Percentiles rank a stretch among this genome's conserved stretches.
phyloP scores from a whole-genome alignment of 1,140 invertebrate species.

The Prorops nasuta region DNA sequence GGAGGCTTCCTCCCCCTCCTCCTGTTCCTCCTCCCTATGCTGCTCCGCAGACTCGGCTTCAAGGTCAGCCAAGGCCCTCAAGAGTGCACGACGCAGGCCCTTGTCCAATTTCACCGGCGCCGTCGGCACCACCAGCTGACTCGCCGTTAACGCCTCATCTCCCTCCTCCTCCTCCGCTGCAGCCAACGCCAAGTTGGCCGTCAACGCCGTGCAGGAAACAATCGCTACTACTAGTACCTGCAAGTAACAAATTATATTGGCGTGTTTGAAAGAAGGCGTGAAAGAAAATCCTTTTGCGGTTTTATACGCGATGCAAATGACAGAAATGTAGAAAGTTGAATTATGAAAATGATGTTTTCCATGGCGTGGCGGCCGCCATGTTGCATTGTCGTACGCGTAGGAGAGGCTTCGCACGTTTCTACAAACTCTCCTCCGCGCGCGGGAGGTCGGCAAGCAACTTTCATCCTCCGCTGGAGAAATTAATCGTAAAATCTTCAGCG shows the following conservation, averaged over 20 bases:
- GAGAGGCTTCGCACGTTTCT: not conserved
- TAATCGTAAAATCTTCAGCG: slow-evolving; percentile 28
- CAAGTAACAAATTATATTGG: not conserved
- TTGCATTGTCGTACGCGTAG: not conserved
- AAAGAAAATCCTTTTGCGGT: not conserved
- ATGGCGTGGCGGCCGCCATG: not conserved
- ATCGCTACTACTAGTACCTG: not conserved
- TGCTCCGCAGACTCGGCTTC: slow-evolving; percentile 57
- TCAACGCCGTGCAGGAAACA: not conserved
- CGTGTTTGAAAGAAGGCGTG: not conserved
- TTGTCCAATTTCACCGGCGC: slow-evolving; percentile 66
- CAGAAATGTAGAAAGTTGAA: not conserved
- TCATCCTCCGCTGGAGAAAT: slow-evolving; percentile 32
- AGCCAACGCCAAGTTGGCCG: not conserved
- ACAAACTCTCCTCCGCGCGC: slow-evolving; percentile 3
- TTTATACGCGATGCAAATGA: not conserved
- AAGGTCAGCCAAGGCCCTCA: slow-evolving; percentile 68
- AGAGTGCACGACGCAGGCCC: slow-evolving; percentile 66
- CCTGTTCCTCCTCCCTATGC: slow-evolving; percentile 34
- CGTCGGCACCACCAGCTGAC: slow-evolving; percentile 34
- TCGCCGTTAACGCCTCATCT: too few species aligned
- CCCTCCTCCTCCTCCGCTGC: not conserved
- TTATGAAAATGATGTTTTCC: not conserved
- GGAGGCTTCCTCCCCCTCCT: not conserved
- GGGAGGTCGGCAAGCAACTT: slow-evolving; percentile 38